phyloP scores from a whole-genome alignment of 2,797 vertebrate species.

The Notamacropus eugenii region DNA sequence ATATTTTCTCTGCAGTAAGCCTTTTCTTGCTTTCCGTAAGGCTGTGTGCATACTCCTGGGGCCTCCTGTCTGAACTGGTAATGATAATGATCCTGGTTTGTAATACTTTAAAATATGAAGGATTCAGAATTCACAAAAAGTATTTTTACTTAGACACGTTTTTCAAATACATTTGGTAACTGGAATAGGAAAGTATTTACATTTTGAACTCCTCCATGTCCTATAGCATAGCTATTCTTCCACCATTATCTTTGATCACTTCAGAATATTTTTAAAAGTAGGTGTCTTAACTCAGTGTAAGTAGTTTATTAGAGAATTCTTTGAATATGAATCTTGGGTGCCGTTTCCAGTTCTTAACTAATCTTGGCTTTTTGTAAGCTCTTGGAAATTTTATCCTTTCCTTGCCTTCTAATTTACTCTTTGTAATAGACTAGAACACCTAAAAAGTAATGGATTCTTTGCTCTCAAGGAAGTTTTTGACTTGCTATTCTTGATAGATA shows the following conservation, averaged over 20 bases:
- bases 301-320: conserved; percentile 7
- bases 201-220: background rate
- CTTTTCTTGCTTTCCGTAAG: conserved; percentile 48
- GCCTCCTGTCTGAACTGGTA: conserved; percentile 43
- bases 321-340: conserved; percentile 30
- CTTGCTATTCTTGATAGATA: background rate
- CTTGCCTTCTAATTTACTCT: background rate
- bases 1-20: conserved; percentile 35
- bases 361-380: conserved; percentile 38
- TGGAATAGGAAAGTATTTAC: conserved; percentile 8
- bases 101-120: conserved; percentile 54
- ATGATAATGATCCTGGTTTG: conserved; percentile 43
- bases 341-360: background rate
- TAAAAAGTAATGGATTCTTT: background rate
- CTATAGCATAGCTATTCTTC: background rate
- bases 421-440: conserved; percentile 16
- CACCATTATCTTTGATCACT: background rate
- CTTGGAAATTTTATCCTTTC: background rate
- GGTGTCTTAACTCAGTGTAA: conserved; percentile 41
- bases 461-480: background rate
- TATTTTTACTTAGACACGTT: conserved; percentile 3
- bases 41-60: conserved; percentile 21
- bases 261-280: conserved; percentile 44
- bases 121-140: background rate
- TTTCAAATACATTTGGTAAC: conserved; percentile 36